Percentiles rank a stretch among this genome's conserved stretches.
Conservation (phyloP, 1,140 invertebrate genomes). For the Panagrolaimus sp. region DNA sequence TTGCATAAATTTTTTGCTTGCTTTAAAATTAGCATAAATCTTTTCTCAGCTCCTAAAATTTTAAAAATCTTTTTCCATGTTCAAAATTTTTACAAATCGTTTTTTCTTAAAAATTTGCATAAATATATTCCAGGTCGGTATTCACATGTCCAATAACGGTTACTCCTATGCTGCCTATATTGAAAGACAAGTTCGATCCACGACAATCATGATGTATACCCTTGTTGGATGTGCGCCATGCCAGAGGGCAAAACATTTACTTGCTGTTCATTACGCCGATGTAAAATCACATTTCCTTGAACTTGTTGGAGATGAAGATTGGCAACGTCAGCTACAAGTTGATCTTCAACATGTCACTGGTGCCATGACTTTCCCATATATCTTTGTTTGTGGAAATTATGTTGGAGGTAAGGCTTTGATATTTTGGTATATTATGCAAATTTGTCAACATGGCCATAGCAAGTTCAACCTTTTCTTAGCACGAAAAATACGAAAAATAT, state of each 20-base stretch:
- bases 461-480: too few species aligned
- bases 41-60: too few species aligned
- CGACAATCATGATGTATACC: conserved; percentile 47
- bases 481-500: too few species aligned
- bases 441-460: too few species aligned
- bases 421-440: background rate
- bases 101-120: too few species aligned
- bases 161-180: conserved; percentile 41
- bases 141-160: conserved; percentile 15
- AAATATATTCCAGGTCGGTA: background rate
- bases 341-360: conserved; percentile 59
- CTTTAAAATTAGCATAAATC: too few species aligned
- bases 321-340: conserved; percentile 58
- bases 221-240: conserved; percentile 47
- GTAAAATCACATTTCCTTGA: conserved; percentile 44
- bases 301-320: conserved; percentile 56
- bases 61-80: too few species aligned
- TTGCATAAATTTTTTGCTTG: too few species aligned
- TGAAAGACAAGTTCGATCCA: conserved; percentile 41
- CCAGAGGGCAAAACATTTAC: conserved; percentile 30
- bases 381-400: conserved; percentile 57
- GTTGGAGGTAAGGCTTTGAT: conserved; percentile 43
- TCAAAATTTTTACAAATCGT: too few species aligned
- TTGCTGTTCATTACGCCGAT: conserved; percentile 34
- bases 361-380: conserved; percentile 57